Evolutionary conservation across 2,888 invertebrate genomes (phyloP), one percentile per base, ranked within the genome.

Genomic region (Caenorhabditis japonica): DNA sequence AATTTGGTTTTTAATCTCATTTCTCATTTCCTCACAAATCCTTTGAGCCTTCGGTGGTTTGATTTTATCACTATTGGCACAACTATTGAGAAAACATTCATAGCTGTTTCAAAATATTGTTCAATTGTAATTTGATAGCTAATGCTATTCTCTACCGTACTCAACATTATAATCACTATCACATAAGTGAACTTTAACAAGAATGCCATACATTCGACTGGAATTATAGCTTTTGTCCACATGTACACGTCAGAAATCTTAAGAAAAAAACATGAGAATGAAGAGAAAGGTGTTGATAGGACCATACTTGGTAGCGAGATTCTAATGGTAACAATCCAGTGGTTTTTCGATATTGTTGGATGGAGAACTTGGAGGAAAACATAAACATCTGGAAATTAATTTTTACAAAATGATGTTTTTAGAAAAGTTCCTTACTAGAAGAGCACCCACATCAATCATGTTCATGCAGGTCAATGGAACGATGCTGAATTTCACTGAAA

Each of bases 221-320:
- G 64, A n/a, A 64, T 56, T 0, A 64, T n/a, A 0, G 64, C 55
- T 15, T 51, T 41, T 4, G 64, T 66, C 64, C 64, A 66, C 23
- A 56, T 66, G 64, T 66, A 66, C 17, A 66, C 64, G 30, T 66
- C 64, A 12, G 64, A 66, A 3, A 66, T 66, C 56, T 66, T 39
- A 27, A 56, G 4, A 36, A 15, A 4, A 5, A 17, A 4, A 43
- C 2, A 34, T 13, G 21, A 4, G n/a, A 1, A 1, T 8, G 12
- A 27, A 19, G n/a, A 13, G 30, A 30, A 7, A 30, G 10, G 5
- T 30, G 30, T n/a, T n/a, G n/a, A n/a, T n/a, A 10, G n/a, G 10
- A 30, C 30, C 7, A 3, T n/a, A 61, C 61, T 52, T 61, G 62
- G 38, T 55, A 62, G 0, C 62, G 19, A 0, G 38, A 30, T n/a